Percentiles rank a stretch among this genome's conserved stretches.
These are phyloP conservation scores for Oreocharis arfaki DNA, from an alignment of 2,113 vertebrate genomes.

Conservation along the genomic window DNA sequence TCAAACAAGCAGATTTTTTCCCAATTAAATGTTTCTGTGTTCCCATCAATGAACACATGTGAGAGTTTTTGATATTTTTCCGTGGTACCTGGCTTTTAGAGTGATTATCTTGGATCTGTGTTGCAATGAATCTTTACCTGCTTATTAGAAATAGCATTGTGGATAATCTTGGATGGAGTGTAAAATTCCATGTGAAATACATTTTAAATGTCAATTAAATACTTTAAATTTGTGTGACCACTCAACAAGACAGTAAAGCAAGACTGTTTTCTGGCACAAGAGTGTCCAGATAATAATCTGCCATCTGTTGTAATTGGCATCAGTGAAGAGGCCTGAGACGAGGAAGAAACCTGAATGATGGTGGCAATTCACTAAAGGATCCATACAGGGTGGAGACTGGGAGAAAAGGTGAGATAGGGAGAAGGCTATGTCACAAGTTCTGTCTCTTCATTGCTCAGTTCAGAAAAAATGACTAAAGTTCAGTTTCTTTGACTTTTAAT, in stretches of 20 bases:
- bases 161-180: background rate
- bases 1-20: background rate
- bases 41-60: background rate
- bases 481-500: background rate
- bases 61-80: background rate
- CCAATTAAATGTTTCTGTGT: slow-evolving; percentile 6
- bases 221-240: background rate
- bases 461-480: background rate
- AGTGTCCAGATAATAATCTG: background rate
- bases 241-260: background rate
- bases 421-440: background rate
- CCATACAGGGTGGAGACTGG: background rate
- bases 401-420: background rate
- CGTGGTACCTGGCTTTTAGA: background rate
- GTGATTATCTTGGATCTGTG: background rate
- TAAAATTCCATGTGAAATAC: background rate
- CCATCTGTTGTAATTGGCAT: background rate
- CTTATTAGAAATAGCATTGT: background rate
- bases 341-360: background rate
- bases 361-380: background rate
- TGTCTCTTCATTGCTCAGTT: background rate
- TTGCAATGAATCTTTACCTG: background rate
- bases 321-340: background rate
- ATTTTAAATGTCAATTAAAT: background rate
- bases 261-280: background rate